Conservation (phyloP, 2,113 vertebrate genomes). For the Perca schrenkii region DNA sequence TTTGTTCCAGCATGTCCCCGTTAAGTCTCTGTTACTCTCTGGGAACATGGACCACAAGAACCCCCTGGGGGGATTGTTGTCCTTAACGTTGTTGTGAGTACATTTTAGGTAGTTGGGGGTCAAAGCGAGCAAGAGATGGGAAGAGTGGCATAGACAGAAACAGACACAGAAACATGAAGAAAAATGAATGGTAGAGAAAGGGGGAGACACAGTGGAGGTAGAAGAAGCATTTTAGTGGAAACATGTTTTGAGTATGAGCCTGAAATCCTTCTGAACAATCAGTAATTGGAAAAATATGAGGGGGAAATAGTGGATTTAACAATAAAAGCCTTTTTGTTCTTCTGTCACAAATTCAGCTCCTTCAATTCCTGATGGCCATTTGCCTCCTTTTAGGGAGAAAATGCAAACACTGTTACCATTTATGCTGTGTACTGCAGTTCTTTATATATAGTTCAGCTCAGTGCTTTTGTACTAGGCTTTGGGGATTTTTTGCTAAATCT, state of each 20-base stretch:
- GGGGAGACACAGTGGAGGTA: slow-evolving; percentile 18
- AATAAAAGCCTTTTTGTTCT: slow-evolving; percentile 70
- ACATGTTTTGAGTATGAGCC: slow-evolving; percentile 79
- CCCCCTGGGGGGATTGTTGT: slow-evolving; percentile 62
- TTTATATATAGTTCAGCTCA: neutral
- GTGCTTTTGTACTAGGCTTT: neutral
- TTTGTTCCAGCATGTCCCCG: slow-evolving; percentile 76
- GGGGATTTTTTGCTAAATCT: neutral
- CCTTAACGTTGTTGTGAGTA: slow-evolving; percentile 58
- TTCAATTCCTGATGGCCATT: slow-evolving; percentile 8
- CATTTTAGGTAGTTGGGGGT: slow-evolving; percentile 53
- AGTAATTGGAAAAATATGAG: slow-evolving; percentile 83
- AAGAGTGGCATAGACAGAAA: slow-evolving; percentile 47
- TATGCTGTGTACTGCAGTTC: neutral
- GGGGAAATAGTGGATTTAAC: slow-evolving; percentile 77
- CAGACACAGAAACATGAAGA: slow-evolving; percentile 25
- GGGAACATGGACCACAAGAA: slow-evolving; percentile 75
- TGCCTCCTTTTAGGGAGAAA: slow-evolving; percentile 18
- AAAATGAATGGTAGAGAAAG: neutral
- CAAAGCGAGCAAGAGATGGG: slow-evolving; percentile 47
- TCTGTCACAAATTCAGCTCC: slow-evolving; percentile 50
- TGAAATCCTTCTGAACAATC: slow-evolving; percentile 75
- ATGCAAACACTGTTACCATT: slow-evolving; percentile 5
- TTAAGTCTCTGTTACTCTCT: slow-evolving; percentile 71
- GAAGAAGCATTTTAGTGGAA: slow-evolving; percentile 76